Conservation (phyloP, 2,113 vertebrate genomes). For the Gasterosteus nipponicus region DNA sequence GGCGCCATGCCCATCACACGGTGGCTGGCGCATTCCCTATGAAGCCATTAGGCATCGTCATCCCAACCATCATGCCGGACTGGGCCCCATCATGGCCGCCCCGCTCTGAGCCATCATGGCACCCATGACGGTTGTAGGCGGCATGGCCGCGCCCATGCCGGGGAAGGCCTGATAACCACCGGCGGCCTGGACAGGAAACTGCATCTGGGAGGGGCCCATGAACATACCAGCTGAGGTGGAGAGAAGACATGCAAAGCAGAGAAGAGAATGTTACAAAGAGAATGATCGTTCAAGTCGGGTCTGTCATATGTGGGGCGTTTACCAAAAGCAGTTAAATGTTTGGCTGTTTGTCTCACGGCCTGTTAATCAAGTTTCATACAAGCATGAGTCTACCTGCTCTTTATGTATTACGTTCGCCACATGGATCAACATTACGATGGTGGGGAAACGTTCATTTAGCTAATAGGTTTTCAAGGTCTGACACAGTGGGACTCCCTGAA, state of each 20-base stretch:
- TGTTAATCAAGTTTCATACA: not conserved
- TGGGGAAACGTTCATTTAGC: not conserved
- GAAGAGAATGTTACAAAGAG: not conserved
- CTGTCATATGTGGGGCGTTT: not conserved
- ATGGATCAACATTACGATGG: not conserved
- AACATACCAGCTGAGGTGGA: slow-evolving; percentile 86
- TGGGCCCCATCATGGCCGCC: slow-evolving; percentile 90
- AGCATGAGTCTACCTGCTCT: slow-evolving; percentile 13
- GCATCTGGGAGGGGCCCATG: slow-evolving; percentile 92
- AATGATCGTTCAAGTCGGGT: not conserved
- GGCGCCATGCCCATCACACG: slow-evolving; percentile 92
- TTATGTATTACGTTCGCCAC: not conserved
- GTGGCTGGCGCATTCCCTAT: slow-evolving; percentile 88
- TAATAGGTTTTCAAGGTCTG: not conserved
- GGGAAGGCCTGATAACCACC: slow-evolving; percentile 92
- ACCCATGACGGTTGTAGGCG: slow-evolving; percentile 91
- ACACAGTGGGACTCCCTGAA: not conserved
- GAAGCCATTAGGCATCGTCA: slow-evolving; percentile 96
- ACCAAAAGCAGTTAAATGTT: not conserved
- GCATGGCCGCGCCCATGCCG: slow-evolving; percentile 90
- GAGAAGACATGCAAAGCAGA: not conserved
- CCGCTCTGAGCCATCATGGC: slow-evolving; percentile 90
- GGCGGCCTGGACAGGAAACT: slow-evolving; percentile 90
- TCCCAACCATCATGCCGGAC: slow-evolving; percentile 91
- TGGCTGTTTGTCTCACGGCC: not conserved